Base-by-base conservation (phyloP, 2,113 vertebrate species). In the Aplodontia rufa region DNA sequence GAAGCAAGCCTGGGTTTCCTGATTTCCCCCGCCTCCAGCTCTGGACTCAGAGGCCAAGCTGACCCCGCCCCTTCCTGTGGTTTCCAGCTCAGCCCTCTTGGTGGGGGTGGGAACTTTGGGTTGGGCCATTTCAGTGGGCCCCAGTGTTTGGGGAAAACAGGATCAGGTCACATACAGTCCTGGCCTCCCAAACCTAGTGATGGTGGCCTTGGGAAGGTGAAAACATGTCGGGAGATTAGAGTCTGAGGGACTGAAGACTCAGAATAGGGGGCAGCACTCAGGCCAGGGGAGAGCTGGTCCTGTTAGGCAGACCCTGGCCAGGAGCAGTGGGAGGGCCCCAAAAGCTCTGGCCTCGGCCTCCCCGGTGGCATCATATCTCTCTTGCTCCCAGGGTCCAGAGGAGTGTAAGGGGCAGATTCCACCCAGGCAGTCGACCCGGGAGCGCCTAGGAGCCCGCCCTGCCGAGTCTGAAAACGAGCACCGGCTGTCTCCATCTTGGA, bases 51-150 rank as follows among this genome's bases (percentile, higher is more conserved):
- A 2, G 1, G 58, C 51, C 76, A 72, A 86, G 37, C 13, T 71
- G 94, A 30, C 62, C 93, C 71, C 30, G 35, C 90, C 92, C 78
- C 91, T 97, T 96, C 97, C 97, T 93, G 95, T 91, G 81, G 81
- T 60, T 96, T 97, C 68, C 85, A 82, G 85, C 62, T 35, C 85
- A n/a, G 87, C 71, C 8, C 37, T n/a, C 62, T 62, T 78, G 66
- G 42, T 58, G 47, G 75, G 53, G 37, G 81, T n/a, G 42, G 22
- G 40, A 30, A 4, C 2, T 11, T 8, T 8, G 20, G 45, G 47
- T n/a, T 79, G 81, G 68, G 19, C 58, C 35, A 51, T 82, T 88
- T 60, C 37, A 72, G 42, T 28, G 79, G 17, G n/a, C 49, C 24
- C 45, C 16, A 62, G 9, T 32, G 24, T 69, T 89, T 64, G 26